phyloP scores from a whole-genome alignment of 2,113 vertebrate genomes.

The Egretta garzetta region DNA sequence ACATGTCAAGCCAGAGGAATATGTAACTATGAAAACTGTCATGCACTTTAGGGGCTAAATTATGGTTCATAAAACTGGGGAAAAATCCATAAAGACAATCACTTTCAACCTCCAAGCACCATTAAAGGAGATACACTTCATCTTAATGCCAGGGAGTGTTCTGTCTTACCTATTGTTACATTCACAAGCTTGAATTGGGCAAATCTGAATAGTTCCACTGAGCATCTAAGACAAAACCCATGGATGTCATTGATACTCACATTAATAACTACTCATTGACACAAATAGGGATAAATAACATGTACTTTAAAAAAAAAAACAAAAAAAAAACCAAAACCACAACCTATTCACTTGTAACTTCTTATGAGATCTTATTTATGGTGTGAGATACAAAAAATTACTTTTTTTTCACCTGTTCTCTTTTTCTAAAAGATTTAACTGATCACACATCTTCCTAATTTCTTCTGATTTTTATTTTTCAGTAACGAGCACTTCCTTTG shows the following conservation, averaged over 20 bases:
- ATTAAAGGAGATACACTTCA: not conserved
- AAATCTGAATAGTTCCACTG: not conserved
- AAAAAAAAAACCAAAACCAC: not conserved
- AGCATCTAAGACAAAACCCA: not conserved
- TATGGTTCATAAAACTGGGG: not conserved
- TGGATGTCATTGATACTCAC: not conserved
- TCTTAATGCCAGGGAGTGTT: not conserved
- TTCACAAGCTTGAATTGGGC: not conserved
- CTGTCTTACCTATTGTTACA: not conserved
- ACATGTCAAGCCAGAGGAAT: not conserved
- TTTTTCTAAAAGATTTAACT: not conserved
- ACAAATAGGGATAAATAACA: not conserved
- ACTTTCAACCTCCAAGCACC: not conserved
- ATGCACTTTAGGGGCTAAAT: not conserved
- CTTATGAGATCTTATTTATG: not conserved
- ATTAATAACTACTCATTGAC: not conserved
- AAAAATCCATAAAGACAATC: not conserved
- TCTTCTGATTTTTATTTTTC: not conserved
- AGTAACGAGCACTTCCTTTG: not conserved
- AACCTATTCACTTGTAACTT: not conserved
- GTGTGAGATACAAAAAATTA: not conserved
- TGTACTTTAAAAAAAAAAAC: not conserved
- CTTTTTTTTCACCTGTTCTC: rapidly evolving
- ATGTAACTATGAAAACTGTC: not conserved
- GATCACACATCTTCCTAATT: not conserved